phyloP scores from a whole-genome alignment of 2,797 vertebrate species.

The Tapirus indicus region DNA sequence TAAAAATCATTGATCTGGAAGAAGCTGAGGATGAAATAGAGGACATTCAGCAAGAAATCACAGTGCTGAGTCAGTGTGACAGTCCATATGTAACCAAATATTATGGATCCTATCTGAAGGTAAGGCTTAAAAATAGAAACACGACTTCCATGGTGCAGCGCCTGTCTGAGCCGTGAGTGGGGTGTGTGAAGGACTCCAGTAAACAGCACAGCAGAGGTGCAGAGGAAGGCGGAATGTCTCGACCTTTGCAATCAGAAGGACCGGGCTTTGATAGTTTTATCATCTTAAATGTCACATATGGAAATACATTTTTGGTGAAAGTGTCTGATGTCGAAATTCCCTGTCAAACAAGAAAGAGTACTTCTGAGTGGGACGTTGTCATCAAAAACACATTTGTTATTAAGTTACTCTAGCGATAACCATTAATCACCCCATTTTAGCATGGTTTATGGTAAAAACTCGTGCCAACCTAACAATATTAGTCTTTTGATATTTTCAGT shows the following conservation, averaged over 20 bases:
- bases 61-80: slow-evolving; percentile 99
- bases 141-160: neutral
- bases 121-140: slow-evolving; percentile 84
- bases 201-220: slow-evolving; percentile 4
- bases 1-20: slow-evolving; percentile 99
- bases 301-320: slow-evolving; percentile 56
- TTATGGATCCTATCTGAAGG: slow-evolving; percentile 98
- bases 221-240: slow-evolving; percentile 29
- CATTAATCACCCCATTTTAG: neutral
- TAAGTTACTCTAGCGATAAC: neutral
- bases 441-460: neutral
- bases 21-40: slow-evolving; percentile 99
- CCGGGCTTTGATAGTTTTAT: neutral
- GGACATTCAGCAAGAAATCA: slow-evolving; percentile 99
- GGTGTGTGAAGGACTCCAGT: neutral
- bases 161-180: neutral
- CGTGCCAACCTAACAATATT: neutral
- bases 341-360: neutral
- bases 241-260: slow-evolving; percentile 48
- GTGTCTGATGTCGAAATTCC: slow-evolving; percentile 28
- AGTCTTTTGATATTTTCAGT: neutral
- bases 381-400: neutral
- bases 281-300: slow-evolving; percentile 13
- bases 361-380: neutral
- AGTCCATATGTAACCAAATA: slow-evolving; percentile 99